A percentile compares a stretch with the other conserved stretches of the same genome.
Conservation (phyloP, 2,113 vertebrate species). For the Brachyhypopomus gauderio region DNA sequence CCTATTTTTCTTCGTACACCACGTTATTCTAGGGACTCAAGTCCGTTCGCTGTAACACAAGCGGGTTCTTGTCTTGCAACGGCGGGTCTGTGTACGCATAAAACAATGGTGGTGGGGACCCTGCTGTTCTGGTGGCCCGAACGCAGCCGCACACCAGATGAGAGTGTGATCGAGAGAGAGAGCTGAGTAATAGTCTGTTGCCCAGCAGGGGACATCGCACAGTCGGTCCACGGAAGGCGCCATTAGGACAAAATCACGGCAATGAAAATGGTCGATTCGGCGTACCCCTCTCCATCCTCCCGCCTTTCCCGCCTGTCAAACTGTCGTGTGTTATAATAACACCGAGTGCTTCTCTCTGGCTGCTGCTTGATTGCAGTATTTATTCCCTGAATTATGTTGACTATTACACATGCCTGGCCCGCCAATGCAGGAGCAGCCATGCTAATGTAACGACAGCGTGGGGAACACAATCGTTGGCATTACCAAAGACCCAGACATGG, state of each 20-base stretch:
- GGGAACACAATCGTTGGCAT: slow-evolving; percentile 47
- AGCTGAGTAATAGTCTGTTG: slow-evolving; percentile 57
- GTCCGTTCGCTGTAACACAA: neutral
- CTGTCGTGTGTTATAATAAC: slow-evolving; percentile 57
- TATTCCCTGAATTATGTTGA: slow-evolving; percentile 61
- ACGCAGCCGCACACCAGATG: slow-evolving; percentile 46
- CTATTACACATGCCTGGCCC: slow-evolving; percentile 47
- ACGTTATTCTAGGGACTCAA: neutral
- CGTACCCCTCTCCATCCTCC: slow-evolving; percentile 49
- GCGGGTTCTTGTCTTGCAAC: neutral
- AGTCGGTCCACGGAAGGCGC: slow-evolving; percentile 48
- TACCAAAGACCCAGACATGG: slow-evolving; percentile 23
- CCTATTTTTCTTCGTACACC: neutral
- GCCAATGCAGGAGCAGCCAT: slow-evolving; percentile 19
- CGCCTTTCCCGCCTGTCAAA: slow-evolving; percentile 50
- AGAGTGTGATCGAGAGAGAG: slow-evolving; percentile 55
- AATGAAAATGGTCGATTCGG: slow-evolving; percentile 58
- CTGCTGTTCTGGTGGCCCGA: slow-evolving; percentile 22
- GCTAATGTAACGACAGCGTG: slow-evolving; percentile 52
- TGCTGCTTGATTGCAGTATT: slow-evolving; percentile 58
- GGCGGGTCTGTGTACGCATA: slow-evolving; percentile 20
- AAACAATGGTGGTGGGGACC: slow-evolving; percentile 37
- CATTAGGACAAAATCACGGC: slow-evolving; percentile 57
- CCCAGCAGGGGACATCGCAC: slow-evolving; percentile 49
- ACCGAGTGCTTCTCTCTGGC: slow-evolving; percentile 49